Conservation (phyloP, 2,797 vertebrate genomes). For the Carcharodon carcharias region DNA sequence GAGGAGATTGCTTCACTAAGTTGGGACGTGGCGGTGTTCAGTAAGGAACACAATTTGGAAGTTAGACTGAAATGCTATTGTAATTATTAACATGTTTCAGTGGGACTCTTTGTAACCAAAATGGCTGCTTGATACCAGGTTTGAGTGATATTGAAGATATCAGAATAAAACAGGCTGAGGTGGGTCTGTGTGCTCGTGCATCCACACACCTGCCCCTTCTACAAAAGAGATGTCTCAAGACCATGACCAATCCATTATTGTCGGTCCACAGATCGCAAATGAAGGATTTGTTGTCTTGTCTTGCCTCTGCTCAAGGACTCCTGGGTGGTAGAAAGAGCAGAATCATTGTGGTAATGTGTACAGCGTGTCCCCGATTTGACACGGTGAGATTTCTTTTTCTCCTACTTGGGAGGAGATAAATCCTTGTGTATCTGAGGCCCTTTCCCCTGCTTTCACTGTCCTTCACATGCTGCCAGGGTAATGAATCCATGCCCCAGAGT, state of each 20-base stretch:
- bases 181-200: neutral
- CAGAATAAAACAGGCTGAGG: neutral
- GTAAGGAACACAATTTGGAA: neutral
- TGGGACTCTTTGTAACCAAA: neutral
- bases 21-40: neutral
- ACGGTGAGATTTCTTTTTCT: conserved; percentile 38
- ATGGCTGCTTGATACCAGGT: neutral
- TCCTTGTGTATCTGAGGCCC: neutral
- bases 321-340: conserved; percentile 40
- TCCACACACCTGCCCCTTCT: neutral
- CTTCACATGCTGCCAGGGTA: neutral
- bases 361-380: conserved; percentile 47
- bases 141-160: neutral
- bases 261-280: no score
- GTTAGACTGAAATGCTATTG: neutral
- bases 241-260: conserved; percentile 19
- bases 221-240: neutral
- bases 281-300: neutral
- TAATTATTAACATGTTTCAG: neutral
- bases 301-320: conserved; percentile 31
- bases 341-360: conserved; percentile 42
- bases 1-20: neutral
- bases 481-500: neutral
- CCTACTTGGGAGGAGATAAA: neutral
- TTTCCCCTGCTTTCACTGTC: neutral